phyloP scores from a whole-genome alignment of 2,888 invertebrate species.

The Machimus rusticus region DNA sequence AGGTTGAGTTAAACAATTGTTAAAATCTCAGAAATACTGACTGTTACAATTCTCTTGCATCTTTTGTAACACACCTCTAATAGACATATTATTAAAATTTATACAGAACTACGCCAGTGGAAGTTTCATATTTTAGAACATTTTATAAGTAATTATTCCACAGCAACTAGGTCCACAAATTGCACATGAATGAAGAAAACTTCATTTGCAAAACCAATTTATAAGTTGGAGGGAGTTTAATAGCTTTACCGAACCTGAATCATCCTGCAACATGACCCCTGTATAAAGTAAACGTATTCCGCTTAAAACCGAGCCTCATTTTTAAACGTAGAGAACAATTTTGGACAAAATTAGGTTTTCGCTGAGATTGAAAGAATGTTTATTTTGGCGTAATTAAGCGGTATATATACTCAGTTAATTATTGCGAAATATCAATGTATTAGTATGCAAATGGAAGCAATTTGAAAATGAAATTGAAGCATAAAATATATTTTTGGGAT shows the following conservation, averaged over 20 bases:
- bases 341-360: not conserved
- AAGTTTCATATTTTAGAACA: not conserved
- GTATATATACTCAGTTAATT: not conserved
- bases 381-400: not conserved
- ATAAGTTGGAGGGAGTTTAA: not conserved
- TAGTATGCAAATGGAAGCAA: not conserved
- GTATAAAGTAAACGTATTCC: not conserved
- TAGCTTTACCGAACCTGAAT: not conserved
- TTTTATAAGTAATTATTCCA: not conserved
- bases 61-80: not conserved
- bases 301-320: not conserved
- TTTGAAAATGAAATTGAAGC: not conserved
- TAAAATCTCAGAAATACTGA: too few relatives aligned
- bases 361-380: not conserved
- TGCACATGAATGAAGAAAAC: not conserved
- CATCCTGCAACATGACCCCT: not conserved
- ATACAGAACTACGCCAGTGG: not conserved
- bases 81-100: not conserved
- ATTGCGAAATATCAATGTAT: not conserved
- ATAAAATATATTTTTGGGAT: not conserved
- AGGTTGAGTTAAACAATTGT: too few relatives aligned
- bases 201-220: not conserved
- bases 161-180: not conserved
- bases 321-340: not conserved
- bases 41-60: too few relatives aligned